These are phyloP conservation scores for Haliclystus octoradiatus DNA, from an alignment of 30 jellyfish, hydroid and myxozoan species.

Conservation along the genomic window DNA sequence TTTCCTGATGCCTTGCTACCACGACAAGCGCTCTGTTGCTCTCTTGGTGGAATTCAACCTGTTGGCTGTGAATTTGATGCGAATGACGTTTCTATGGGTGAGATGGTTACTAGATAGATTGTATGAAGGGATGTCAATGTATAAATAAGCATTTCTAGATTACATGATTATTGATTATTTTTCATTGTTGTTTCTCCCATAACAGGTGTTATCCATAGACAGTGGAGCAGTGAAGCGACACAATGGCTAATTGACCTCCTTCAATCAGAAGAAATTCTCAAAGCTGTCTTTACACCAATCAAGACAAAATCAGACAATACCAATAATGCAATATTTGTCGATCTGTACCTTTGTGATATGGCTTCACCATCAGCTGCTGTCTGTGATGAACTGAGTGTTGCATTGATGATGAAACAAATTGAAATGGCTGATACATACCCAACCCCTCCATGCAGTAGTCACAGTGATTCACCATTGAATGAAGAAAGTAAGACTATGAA, in stretches of 20 bases:
- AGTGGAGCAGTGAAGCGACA: neutral
- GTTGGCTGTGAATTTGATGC: slow-evolving; percentile 6
- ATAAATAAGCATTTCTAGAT: too few relatives aligned
- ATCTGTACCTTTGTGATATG: neutral
- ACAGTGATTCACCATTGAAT: too few relatives aligned
- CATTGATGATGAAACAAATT: neutral
- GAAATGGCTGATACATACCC: too few relatives aligned
- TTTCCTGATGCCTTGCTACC: slow-evolving; percentile 21
- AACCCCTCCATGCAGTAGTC: too few relatives aligned
- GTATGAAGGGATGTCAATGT: too few relatives aligned
- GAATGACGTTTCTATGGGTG: too few relatives aligned
- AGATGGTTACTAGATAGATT: too few relatives aligned
- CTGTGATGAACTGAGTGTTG: neutral
- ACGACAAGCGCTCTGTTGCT: slow-evolving; percentile 63
- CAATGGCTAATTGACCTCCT: neutral
- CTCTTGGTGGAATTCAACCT: slow-evolving; percentile 87
- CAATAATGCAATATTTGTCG: neutral
- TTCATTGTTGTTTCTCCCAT: neutral
- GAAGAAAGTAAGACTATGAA: too few relatives aligned
- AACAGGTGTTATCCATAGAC: neutral
- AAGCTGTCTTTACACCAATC: neutral
- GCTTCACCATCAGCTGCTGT: neutral
- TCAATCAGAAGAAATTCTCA: neutral
- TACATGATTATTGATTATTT: neutral
- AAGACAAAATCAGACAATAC: too few relatives aligned